phyloP scores from a whole-genome alignment of 2,888 invertebrate species.

The Drosophila macrospina region DNA sequence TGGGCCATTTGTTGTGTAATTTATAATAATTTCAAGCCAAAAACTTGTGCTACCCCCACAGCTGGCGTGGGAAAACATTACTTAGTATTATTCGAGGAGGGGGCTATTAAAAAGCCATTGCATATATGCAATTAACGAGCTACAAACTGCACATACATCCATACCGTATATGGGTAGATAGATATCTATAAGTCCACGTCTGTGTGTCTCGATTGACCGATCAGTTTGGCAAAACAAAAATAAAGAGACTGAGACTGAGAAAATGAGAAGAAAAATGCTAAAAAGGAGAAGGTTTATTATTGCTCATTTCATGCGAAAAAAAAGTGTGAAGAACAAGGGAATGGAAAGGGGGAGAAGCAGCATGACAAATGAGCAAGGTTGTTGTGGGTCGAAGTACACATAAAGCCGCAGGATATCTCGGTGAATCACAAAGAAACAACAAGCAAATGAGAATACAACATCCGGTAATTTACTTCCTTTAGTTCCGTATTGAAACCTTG shows the following conservation, averaged over 20 bases:
- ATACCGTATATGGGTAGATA: conserved; percentile 5
- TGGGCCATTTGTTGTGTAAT: conserved; percentile 68
- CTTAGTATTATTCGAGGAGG: conserved; percentile 1
- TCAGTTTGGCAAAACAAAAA: conserved; percentile 45
- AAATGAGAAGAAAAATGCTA: not conserved
- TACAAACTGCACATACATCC: conserved; percentile 51
- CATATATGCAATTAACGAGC: conserved; percentile 76
- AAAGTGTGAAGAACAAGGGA: conserved; percentile 36
- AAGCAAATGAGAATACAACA: conserved; percentile 83
- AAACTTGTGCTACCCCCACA: conserved; percentile 16
- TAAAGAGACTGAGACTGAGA: not conserved
- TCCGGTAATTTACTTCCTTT: conserved; percentile 84
- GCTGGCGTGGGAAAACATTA: conserved; percentile 67
- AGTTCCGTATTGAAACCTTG: conserved; percentile 76
- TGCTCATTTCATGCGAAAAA: conserved; percentile 71
- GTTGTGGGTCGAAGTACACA: conserved; percentile 51
- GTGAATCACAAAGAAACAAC: conserved; percentile 71
- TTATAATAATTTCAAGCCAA: conserved; percentile 55
- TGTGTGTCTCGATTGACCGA: conserved; percentile 5
- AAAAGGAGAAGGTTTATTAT: conserved; percentile 34
- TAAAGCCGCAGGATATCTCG: conserved; percentile 75
- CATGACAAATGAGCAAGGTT: conserved; percentile 66
- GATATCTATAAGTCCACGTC: conserved; percentile 8
- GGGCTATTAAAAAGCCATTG: conserved; percentile 76
- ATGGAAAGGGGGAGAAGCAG: conserved; percentile 24